A percentile compares a stretch with the other conserved stretches of the same genome.
Evolutionary conservation across 2,797 vertebrate genomes (phyloP).

Genomic region (Hylomyscus alleni): DNA sequence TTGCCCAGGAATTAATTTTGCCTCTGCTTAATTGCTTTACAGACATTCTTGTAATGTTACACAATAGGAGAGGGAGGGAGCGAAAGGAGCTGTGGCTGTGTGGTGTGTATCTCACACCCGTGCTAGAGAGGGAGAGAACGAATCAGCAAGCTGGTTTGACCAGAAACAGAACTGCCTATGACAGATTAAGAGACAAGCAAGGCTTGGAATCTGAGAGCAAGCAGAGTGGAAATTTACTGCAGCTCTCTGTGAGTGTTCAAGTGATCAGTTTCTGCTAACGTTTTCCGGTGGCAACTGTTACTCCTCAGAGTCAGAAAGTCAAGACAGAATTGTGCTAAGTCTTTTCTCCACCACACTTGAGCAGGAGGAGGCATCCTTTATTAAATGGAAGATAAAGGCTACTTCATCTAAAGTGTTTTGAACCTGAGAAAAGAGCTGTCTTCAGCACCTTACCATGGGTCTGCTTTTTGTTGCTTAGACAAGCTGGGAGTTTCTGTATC

Average conservation of each 20-base stretch:
- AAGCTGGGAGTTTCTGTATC: constrained; percentile 56
- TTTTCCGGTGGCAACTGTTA: constrained; percentile 84
- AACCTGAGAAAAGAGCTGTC: constrained; percentile 86
- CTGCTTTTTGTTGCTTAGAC: constrained; percentile 83
- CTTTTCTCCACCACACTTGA: constrained; percentile 66
- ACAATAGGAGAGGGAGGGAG: constrained; percentile 73
- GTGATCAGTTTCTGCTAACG: constrained; percentile 84
- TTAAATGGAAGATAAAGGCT: constrained; percentile 81
- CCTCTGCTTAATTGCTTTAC: constrained; percentile 78
- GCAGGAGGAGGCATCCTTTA: constrained; percentile 18
- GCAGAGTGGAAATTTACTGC: constrained; percentile 92
- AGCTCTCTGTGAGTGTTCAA: constrained; percentile 82
- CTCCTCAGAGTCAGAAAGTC: constrained; percentile 75
- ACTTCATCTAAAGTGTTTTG: constrained; percentile 60
- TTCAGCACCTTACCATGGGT: constrained; percentile 87
- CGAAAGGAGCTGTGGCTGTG: constrained; percentile 60
- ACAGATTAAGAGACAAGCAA: constrained; percentile 85
- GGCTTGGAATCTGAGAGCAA: constrained; percentile 82
- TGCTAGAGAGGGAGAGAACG: constrained; percentile 70
- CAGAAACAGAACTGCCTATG: constrained; percentile 86
- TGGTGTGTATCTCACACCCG: constrained; percentile 61
- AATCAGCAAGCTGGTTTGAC: constrained; percentile 90
- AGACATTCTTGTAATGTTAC: constrained; percentile 91
- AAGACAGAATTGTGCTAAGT: constrained; percentile 72
- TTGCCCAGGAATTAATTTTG: constrained; percentile 67